Percentiles rank a stretch among this genome's conserved stretches.
These are phyloP conservation scores for Meliscaeva auricollis DNA, from an alignment of 2,888 invertebrate species.

Conservation along the genomic window DNA sequence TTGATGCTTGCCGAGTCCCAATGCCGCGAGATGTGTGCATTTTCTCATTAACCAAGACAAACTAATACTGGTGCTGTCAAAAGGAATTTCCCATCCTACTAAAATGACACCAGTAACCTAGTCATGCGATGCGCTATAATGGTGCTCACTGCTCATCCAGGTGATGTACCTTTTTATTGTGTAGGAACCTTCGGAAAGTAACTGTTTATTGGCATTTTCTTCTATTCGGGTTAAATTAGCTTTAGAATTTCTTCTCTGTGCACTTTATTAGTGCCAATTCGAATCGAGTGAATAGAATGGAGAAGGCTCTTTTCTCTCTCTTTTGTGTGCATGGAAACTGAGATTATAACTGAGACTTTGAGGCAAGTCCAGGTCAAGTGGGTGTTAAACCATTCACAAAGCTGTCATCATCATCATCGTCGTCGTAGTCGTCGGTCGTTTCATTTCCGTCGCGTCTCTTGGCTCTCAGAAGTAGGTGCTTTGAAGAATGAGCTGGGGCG, in stretches of 20 bases:
- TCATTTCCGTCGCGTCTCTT: neutral
- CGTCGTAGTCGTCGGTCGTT: too few species aligned
- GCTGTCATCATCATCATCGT: constrained; percentile 68
- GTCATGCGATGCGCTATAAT: neutral
- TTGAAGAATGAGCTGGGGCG: neutral
- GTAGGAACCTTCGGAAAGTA: constrained; percentile 30
- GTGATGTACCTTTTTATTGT: constrained; percentile 46
- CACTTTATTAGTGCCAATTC: constrained; percentile 53
- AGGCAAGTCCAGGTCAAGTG: constrained; percentile 73
- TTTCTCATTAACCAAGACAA: constrained; percentile 58
- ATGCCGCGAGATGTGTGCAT: constrained; percentile 39
- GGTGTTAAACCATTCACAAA: constrained; percentile 74
- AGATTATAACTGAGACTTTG: neutral
- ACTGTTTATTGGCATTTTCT: constrained; percentile 54
- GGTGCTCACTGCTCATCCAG: neutral
- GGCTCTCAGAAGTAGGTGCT: constrained; percentile 9
- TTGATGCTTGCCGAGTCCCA: constrained; percentile 50
- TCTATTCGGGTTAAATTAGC: constrained; percentile 67
- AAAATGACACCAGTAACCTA: constrained; percentile 59
- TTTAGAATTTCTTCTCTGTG: constrained; percentile 46
- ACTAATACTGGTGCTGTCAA: constrained; percentile 25
- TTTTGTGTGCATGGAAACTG: neutral
- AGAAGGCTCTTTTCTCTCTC: constrained; percentile 13
- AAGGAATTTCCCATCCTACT: constrained; percentile 43
- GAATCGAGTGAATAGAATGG: constrained; percentile 27